A percentile compares a stretch with the other conserved stretches of the same genome.
Conservation (phyloP, 2,888 invertebrate species). For the Scotopteryx bipunctaria region DNA sequence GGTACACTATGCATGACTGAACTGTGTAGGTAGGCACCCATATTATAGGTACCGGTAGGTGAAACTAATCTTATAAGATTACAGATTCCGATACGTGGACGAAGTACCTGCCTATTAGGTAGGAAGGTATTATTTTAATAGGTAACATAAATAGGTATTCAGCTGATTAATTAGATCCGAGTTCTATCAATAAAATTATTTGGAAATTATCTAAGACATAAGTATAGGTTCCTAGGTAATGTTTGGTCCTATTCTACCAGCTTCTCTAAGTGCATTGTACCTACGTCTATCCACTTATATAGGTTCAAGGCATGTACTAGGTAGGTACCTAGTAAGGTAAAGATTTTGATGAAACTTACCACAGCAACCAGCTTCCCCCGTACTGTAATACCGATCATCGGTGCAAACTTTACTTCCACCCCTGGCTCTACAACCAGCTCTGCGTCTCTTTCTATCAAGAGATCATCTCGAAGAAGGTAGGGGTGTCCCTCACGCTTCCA, state of each 20-base stretch:
- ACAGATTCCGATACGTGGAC: too few species aligned
- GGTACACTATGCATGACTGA: too few species aligned
- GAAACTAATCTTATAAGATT: too few species aligned
- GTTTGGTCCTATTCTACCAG: too few species aligned
- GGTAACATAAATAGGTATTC: background rate
- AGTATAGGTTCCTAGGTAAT: too few species aligned
- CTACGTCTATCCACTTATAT: background rate
- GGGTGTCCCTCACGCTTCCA: conserved; percentile 86
- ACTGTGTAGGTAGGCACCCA: too few species aligned
- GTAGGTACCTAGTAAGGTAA: conserved; percentile 3
- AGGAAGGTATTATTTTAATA: background rate
- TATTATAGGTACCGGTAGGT: too few species aligned
- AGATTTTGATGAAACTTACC: conserved; percentile 84
- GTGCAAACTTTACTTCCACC: conserved; percentile 93
- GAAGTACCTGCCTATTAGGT: too few species aligned
- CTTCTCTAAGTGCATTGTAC: too few species aligned
- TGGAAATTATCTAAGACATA: too few species aligned
- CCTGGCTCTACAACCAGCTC: conserved; percentile 95
- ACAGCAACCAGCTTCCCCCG: conserved; percentile 94
- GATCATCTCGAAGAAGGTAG: conserved; percentile 90
- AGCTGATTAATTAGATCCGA: too few species aligned
- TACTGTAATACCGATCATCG: conserved; percentile 96
- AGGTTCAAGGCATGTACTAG: background rate
- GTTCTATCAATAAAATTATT: too few species aligned
- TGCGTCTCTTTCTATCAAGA: conserved; percentile 90